Base-by-base conservation (phyloP, 2,888 invertebrate species). In the Melieria crassipennis region DNA sequence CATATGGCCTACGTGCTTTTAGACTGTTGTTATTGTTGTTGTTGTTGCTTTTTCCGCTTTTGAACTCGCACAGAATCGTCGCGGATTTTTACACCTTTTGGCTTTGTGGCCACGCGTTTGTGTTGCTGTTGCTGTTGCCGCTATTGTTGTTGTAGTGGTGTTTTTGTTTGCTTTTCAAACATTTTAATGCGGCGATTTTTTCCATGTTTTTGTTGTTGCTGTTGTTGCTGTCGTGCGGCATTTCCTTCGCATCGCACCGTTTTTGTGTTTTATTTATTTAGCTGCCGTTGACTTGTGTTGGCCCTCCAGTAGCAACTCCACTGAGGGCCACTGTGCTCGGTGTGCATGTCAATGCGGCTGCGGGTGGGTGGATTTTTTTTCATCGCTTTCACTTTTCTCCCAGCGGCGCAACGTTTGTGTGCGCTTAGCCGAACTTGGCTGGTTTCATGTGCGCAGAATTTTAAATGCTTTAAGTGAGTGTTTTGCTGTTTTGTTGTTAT, bases 31-130 rank as follows among this genome's bases (percentile, higher is more conserved):
- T 10, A 50, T 11, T 52, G 52, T 52, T 52, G 5, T 52, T 52
- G 52, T 52, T 52, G 52, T 52, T 4, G 6, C 52, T 7, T 30
- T 30, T 30, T 30, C 30, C 30, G 30, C 30, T 30, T 30, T 30
- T 30, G 2, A 30, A 30, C 30, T 30, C 30, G 30, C 30, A 30
- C 30, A 30, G 30, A 30, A 30, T 30, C 30, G 30, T 30, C 30
- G 30, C 30, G 60, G 50, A 67, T 50, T 67, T 67, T 58, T 67
- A 67, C 58, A 67, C 67, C 48, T 67, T 67, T 67, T 67, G 67
- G 50, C 50, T 67, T 67, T 67, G 43, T 50, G 52, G 60, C 60
- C 16, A 60, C 43, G 57, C 45, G 13, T 58, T 47, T 47, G 57
- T 56, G 45, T 56, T 56, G 43, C 42, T 57, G 65, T 13, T 16